phyloP scores from a whole-genome alignment of 2,113 vertebrate species.

The Tetrao urogallus region DNA sequence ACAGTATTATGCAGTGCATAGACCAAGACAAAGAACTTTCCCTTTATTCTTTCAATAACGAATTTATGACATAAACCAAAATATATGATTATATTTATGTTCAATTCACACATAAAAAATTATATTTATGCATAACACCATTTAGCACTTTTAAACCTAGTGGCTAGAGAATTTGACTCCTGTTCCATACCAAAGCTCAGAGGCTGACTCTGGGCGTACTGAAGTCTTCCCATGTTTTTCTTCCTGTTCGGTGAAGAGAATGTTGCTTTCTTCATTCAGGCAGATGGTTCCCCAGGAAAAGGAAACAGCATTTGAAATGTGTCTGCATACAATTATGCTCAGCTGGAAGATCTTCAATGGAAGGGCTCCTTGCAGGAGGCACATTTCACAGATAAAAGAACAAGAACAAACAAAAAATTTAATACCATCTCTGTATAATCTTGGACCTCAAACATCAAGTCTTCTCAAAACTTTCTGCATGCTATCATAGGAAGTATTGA shows the following conservation, averaged over 20 bases:
- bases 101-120: background rate
- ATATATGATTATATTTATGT: background rate
- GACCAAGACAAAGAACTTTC: background rate
- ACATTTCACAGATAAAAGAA: background rate
- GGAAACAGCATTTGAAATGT: background rate
- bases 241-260: background rate
- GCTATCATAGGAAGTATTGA: background rate
- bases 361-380: background rate
- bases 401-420: background rate
- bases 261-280: background rate
- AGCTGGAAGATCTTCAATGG: background rate
- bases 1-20: background rate
- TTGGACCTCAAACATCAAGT: background rate
- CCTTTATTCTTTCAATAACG: background rate
- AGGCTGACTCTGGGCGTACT: background rate
- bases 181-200: background rate
- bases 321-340: background rate
- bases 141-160: background rate
- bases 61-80: background rate
- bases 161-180: background rate
- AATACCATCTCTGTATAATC: background rate
- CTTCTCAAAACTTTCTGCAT: background rate
- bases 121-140: background rate
- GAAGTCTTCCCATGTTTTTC: accelerated
- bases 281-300: background rate